These are phyloP conservation scores for Mormyrus proboscirostris DNA, from an alignment of 2,797 vertebrate genomes.

Conservation along the genomic window DNA sequence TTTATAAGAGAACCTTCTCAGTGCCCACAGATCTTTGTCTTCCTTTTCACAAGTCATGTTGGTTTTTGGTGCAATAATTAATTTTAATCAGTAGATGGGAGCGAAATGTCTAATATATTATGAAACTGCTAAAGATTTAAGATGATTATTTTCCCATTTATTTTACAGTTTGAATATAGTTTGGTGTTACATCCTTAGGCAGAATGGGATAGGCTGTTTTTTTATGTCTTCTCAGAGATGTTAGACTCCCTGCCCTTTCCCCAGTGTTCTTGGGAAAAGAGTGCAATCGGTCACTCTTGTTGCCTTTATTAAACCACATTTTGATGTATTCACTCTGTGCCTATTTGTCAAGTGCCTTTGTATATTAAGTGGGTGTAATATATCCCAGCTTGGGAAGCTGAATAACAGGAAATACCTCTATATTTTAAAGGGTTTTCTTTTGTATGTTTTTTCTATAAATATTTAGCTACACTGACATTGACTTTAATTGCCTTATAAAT, in stretches of 20 bases:
- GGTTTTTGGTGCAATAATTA: conserved; percentile 42
- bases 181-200: conserved; percentile 17
- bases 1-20: neutral
- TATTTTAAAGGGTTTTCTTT: neutral
- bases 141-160: conserved; percentile 16
- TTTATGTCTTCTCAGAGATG: neutral
- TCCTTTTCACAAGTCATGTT: neutral
- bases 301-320: conserved; percentile 24
- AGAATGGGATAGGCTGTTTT: neutral
- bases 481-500: neutral
- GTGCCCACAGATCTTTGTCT: conserved; percentile 2
- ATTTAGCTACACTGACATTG: neutral
- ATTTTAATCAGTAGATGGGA: conserved; percentile 20
- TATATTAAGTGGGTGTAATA: neutral
- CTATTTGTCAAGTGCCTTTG: neutral
- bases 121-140: conserved; percentile 15
- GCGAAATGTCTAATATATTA: conserved; percentile 26
- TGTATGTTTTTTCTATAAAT: neutral
- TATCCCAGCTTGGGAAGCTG: neutral
- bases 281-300: neutral
- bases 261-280: neutral
- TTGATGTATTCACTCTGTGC: conserved; percentile 1
- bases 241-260: neutral
- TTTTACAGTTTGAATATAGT: conserved; percentile 15
- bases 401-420: neutral